Evolutionary conservation across 53 echinoderm and acorn worm genomes (phyloP), one percentile per base, ranked within the genome.

Genomic region (Paelopatides confundens): DNA sequence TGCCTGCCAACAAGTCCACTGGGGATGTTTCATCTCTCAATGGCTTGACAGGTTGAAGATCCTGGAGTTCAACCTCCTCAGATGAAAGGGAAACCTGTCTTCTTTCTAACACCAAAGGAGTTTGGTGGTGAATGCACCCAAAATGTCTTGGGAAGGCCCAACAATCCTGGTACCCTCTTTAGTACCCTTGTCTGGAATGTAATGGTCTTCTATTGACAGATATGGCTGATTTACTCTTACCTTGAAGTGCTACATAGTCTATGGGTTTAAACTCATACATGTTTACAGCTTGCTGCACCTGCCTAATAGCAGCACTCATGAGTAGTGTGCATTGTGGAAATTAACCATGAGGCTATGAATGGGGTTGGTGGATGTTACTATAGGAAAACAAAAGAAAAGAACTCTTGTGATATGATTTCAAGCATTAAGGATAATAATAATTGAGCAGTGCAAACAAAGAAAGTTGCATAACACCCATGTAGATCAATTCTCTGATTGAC

Each of bases 1-100:
- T 81, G 18, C 58, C 34, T 52, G 52, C 81, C 52, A 58, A 53
- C 81, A 81, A 81, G 81, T 81, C 81, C 81, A 53, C 35, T 53
- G 81, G 81, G 81, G 52, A 58, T 50, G 15, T 31, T 81, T 51
- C 58, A 81, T 81, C 81, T 81, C 81, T 81, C 81, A 54, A 50
- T 81, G 58, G 81, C 52, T 58, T 81, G 81, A 81, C 81, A 81
- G 81, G 81, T 81, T 81, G 53, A 81, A 81, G 74, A 26, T 43
- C 74, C 74, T 26, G 12, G 47, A 74, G 74, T 74, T 74, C 74
- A 74, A 74, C 39, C 74, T 74, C 74, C 74, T 74, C 27, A 10
- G 74, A 74, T 74, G 74, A 74, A 74, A 43, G 47, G 74, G 40
- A 39, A 58, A 58, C 17, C n/a, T 74, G 24, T 74, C 11, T 38